Conservation (phyloP, 64 coral and sea anemone genomes). For the Porites lutea region DNA sequence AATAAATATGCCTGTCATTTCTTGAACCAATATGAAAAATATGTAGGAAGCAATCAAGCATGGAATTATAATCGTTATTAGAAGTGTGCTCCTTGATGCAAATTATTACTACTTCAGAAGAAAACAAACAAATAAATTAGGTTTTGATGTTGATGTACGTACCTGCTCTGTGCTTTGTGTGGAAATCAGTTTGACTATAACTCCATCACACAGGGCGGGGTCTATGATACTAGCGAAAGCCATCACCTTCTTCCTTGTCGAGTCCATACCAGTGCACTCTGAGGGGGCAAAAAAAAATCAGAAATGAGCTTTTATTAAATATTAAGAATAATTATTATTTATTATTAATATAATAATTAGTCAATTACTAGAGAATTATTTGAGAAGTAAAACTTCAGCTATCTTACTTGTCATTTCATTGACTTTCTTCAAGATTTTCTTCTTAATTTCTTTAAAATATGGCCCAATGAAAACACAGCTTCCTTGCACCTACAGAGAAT, state of each 20-base stretch:
- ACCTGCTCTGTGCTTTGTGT: constrained; percentile 42
- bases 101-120: too few relatives aligned
- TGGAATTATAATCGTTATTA: too few relatives aligned
- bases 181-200: constrained; percentile 36
- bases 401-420: constrained; percentile 61
- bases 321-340: too few relatives aligned
- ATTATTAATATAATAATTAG: background rate
- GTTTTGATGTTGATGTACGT: background rate
- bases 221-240: constrained; percentile 11
- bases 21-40: too few relatives aligned
- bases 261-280: constrained; percentile 2
- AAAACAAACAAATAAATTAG: too few relatives aligned
- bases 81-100: too few relatives aligned
- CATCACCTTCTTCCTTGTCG: constrained; percentile 14
- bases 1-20: too few relatives aligned
- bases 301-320: too few relatives aligned
- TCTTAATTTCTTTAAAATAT: constrained; percentile 59
- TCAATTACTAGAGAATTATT: background rate
- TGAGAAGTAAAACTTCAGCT: background rate
- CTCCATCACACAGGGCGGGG: constrained; percentile 28
- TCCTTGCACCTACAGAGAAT: constrained; percentile 36
- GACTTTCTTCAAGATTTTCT: constrained; percentile 36
- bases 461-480: constrained; percentile 75
- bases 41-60: too few relatives aligned
- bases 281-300: background rate